Evolutionary conservation across 2,888 invertebrate species (phyloP), one percentile per base, ranked within the genome.

Genomic region (Spatulosminthurus flaviceps): DNA sequence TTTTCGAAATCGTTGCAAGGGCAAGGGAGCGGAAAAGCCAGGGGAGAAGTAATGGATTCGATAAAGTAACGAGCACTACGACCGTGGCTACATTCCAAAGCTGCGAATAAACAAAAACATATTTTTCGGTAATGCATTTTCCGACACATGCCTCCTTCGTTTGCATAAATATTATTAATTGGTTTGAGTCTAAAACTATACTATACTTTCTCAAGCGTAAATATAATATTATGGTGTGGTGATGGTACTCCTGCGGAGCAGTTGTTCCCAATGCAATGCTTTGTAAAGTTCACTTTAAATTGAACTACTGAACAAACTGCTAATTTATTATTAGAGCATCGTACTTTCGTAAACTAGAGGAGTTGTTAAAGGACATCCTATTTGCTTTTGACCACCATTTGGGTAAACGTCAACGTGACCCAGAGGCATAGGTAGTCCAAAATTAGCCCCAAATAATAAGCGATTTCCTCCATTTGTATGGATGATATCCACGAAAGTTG

Each of bases 1-100:
- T 71, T 76, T 42, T 83, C 81, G 64, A 83, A 83, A 16, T 79
- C 76, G 11, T 81, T 80, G 70, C 85, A 85, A 0, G 75, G 80
- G 64, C 85, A 85, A 19, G 51, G 28, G 13, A 83, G 34, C 4
- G 82, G 83, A 72, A 84, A 84, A 24, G 83, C 84, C 41, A 81
- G 77, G 19, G 85, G 84, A 4, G 81, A 81, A 0, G 29, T 28
- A 21, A 85, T 85, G 0, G 82, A 79, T 64, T 85, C 84, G 7
- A 82, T 79, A 42, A 78, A 85, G 76, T 83, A 84, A 16, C 82
- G 78, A 7, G 81, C 80, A 4, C 81, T 82, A 34, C 85, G 82
- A 0, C 83, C 85, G 51, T 83, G 82, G 11, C 78, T 81, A 71
- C 85, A 85, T 64, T 72, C 79, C 0, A 81, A 75, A 75, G 81